Percentiles rank a stretch among this genome's conserved stretches.
These are phyloP conservation scores for Halocaridina rubra DNA, from an alignment of 2,888 invertebrate genomes.

Conservation along the genomic window DNA sequence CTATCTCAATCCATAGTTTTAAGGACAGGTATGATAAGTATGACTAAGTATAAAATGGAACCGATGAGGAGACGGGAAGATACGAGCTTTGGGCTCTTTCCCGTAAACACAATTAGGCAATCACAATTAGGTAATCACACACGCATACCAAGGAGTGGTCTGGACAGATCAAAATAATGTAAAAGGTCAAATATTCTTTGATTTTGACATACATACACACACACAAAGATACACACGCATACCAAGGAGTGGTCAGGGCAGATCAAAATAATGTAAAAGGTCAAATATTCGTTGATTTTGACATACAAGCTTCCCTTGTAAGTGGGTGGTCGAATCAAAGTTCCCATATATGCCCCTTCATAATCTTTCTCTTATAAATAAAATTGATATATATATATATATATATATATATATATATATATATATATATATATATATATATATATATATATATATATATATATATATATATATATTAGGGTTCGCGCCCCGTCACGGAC, in stretches of 20 bases:
- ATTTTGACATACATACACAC: neutral
- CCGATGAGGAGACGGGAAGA: no score
- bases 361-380: no score
- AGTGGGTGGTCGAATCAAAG: neutral
- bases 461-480: neutral
- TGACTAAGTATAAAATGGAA: no score
- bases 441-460: neutral
- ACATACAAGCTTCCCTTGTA: neutral
- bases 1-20: no score
- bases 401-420: constrained; percentile 19
- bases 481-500: no score
- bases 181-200: neutral
- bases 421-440: neutral
- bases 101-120: no score
- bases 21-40: no score
- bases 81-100: no score
- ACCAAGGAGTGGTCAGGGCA: neutral
- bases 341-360: no score
- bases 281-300: neutral
- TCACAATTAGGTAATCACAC: no score
- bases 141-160: neutral
- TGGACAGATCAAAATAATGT: neutral
- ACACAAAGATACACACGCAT: neutral
- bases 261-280: neutral
- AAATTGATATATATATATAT: constrained; percentile 2